phyloP scores from a whole-genome alignment of 35 echinoderm and acorn worm genomes.

The Strongylocentrotus purpuratus region DNA sequence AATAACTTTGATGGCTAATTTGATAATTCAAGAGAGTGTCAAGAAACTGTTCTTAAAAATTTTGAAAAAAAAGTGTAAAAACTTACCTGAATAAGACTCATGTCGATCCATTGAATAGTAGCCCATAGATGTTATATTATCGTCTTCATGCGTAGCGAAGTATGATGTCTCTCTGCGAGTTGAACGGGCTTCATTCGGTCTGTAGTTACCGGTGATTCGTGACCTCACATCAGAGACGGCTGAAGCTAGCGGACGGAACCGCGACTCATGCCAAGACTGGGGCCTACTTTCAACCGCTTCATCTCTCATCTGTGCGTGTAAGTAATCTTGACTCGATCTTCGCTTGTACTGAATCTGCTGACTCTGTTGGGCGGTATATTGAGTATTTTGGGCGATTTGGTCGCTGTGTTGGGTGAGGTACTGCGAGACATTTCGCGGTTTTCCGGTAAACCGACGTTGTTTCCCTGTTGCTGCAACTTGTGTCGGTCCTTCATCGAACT shows the following conservation, averaged over 20 bases:
- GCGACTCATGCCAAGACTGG: slow-evolving; percentile 19
- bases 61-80: background rate
- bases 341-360: background rate
- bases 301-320: background rate
- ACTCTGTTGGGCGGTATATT: background rate
- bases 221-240: background rate
- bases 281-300: background rate
- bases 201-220: background rate
- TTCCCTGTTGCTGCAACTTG: background rate
- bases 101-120: background rate
- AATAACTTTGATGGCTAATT: no score
- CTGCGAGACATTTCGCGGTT: background rate
- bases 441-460: background rate
- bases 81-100: background rate
- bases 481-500: background rate
- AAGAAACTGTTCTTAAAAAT: no score
- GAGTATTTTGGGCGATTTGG: background rate
- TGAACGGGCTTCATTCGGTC: background rate
- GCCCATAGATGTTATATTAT: background rate
- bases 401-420: background rate
- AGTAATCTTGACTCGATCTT: slow-evolving; percentile 2
- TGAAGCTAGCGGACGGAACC: background rate
- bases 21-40: no score
- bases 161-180: background rate
- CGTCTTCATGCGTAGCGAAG: background rate